phyloP scores from a whole-genome alignment of 2,888 invertebrate species.

The Drosophila melanosoma region DNA sequence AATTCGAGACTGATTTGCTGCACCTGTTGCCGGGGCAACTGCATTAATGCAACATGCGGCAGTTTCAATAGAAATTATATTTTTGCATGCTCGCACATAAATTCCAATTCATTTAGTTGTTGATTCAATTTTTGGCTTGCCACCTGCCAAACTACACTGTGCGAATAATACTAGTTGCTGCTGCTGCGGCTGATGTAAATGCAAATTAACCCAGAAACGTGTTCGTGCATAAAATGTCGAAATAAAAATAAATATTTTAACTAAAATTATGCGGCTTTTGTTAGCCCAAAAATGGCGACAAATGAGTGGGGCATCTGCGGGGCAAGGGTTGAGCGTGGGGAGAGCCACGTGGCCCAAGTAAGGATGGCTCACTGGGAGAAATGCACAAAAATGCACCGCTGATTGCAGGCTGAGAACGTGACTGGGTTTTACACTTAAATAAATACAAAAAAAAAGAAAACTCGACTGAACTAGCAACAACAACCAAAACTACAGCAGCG shows the following conservation, averaged over 20 bases:
- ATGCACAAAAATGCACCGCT: slow-evolving; percentile 45
- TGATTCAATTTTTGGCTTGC: slow-evolving; percentile 44
- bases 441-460: slow-evolving; percentile 27
- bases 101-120: slow-evolving; percentile 58
- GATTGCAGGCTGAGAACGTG: slow-evolving; percentile 57
- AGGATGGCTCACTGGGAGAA: slow-evolving; percentile 16
- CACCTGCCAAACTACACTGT: slow-evolving; percentile 27
- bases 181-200: slow-evolving; percentile 17
- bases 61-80: slow-evolving; percentile 31
- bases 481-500: neutral
- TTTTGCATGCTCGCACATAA: slow-evolving; percentile 54
- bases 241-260: slow-evolving; percentile 50
- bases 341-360: neutral
- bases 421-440: slow-evolving; percentile 53
- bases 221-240: slow-evolving; percentile 73
- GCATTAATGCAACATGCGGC: slow-evolving; percentile 11
- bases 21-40: slow-evolving; percentile 2
- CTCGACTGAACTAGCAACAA: slow-evolving; percentile 25
- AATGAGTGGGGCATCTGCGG: slow-evolving; percentile 41
- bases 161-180: slow-evolving; percentile 16
- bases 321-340: neutral
- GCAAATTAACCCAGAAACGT: slow-evolving; percentile 75
- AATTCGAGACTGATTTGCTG: neutral
- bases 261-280: slow-evolving; percentile 72
- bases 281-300: slow-evolving; percentile 32